Percentiles rank a stretch among this genome's conserved stretches.
Evolutionary conservation across 2,888 invertebrate species (phyloP).

Genomic region (Protonemura montana): DNA sequence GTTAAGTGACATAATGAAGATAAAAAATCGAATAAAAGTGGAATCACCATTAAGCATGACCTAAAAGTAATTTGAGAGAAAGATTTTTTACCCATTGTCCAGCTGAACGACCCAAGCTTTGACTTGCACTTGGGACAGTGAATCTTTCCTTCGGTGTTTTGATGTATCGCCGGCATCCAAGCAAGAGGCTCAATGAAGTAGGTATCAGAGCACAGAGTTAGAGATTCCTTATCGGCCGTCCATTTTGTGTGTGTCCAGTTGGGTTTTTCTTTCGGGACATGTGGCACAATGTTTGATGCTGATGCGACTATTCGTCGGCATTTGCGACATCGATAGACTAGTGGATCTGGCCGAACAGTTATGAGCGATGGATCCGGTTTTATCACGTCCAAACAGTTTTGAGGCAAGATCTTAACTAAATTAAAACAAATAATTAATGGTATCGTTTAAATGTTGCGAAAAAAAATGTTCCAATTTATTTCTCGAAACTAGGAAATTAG

Average conservation of each 20-base stretch:
- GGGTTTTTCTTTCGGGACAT: conserved; percentile 65
- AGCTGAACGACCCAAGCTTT: conserved; percentile 90
- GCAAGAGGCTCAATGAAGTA: conserved; percentile 88
- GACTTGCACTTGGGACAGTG: conserved; percentile 84
- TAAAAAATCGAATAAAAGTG: no score
- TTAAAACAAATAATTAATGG: not conserved
- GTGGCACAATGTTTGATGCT: conserved; percentile 80
- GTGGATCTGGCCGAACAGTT: conserved; percentile 79
- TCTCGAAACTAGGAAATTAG: not conserved
- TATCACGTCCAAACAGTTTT: conserved; percentile 76
- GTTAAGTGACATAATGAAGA: no score
- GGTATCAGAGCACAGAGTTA: conserved; percentile 70
- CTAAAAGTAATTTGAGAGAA: not conserved
- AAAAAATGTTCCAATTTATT: conserved; percentile 36
- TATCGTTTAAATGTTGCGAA: conserved; percentile 21
- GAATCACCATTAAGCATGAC: not conserved
- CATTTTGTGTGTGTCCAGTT: conserved; percentile 61
- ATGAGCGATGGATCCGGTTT: conserved; percentile 81
- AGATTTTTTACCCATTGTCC: conserved; percentile 76
- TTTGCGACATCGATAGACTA: conserved; percentile 83
- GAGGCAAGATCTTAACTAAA: conserved; percentile 81
- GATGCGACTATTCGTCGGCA: conserved; percentile 83
- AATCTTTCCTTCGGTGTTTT: conserved; percentile 80
- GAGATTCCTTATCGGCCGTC: conserved; percentile 40
- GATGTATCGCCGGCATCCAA: conserved; percentile 83